Conservation (phyloP, 2,888 invertebrate species). For the Phyto melanocephala region DNA sequence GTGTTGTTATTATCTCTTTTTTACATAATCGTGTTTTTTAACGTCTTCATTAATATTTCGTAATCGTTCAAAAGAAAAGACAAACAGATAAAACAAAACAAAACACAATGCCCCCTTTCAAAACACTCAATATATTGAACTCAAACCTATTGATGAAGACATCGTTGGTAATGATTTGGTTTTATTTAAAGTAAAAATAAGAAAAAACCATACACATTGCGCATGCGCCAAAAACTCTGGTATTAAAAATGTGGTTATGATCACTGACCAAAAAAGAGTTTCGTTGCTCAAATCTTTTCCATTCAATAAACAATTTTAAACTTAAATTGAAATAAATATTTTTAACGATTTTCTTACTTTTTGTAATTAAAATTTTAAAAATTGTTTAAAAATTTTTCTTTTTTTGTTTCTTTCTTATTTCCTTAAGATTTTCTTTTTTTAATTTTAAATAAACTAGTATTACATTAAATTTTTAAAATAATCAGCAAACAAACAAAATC, state of each 20-base stretch:
- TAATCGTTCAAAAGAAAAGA: conserved; percentile 31
- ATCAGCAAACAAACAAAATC: conserved; percentile 6
- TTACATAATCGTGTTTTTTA: conserved; percentile 34
- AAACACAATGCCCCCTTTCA: conserved; percentile 16
- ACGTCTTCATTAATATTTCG: conserved; percentile 34
- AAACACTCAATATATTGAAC: conserved; percentile 19
- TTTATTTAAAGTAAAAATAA: conserved; percentile 8
- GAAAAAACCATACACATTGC: conserved; percentile 3
- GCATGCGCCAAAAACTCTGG: conserved; percentile 5
- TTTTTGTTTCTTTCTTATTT: conserved; percentile 42
- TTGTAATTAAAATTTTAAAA: conserved; percentile 12
- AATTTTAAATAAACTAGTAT: neutral
- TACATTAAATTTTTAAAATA: neutral
- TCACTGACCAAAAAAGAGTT: neutral
- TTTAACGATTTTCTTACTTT: too few species aligned
- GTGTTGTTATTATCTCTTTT: neutral
- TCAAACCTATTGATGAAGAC: conserved; percentile 21
- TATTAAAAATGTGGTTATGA: neutral
- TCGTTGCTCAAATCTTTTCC: neutral
- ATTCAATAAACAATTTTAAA: neutral
- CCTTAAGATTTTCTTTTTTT: neutral
- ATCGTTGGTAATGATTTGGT: neutral
- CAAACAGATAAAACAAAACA: neutral
- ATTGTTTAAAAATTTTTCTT: conserved; percentile 18
- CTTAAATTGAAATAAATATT: too few species aligned